Conservation (phyloP, 2,888 invertebrate species). For the Scaptomyza flava region DNA sequence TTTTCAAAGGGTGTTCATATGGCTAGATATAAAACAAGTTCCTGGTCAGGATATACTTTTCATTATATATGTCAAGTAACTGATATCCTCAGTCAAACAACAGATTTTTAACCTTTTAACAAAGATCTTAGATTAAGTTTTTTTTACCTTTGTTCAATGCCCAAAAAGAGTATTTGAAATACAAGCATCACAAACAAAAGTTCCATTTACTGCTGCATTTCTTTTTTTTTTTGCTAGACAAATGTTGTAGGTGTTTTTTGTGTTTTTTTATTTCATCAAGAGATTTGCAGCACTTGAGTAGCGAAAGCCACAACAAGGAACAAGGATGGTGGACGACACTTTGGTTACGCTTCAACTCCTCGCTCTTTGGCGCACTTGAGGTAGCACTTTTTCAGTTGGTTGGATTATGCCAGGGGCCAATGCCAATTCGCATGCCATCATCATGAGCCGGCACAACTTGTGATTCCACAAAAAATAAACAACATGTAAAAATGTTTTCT, state of each 20-base stretch:
- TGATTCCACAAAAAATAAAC: constrained; percentile 43
- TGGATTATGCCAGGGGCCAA: constrained; percentile 72
- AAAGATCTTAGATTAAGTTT: too few species aligned
- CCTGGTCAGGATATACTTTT: too few species aligned
- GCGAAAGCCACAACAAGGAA: constrained; percentile 40
- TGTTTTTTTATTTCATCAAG: constrained; percentile 74
- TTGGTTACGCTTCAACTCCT: constrained; percentile 74
- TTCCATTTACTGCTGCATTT: background rate
- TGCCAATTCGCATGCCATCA: constrained; percentile 63
- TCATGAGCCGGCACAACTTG: constrained; percentile 61
- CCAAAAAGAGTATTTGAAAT: constrained; percentile 25
- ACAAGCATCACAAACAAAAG: background rate
- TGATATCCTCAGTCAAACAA: too few species aligned
- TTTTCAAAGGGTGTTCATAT: background rate
- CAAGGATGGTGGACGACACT: constrained; percentile 57
- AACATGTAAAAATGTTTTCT: constrained; percentile 67
- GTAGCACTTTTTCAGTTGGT: constrained; percentile 58
- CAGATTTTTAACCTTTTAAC: too few species aligned
- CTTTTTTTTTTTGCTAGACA: constrained; percentile 47
- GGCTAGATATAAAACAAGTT: too few species aligned
- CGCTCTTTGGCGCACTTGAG: constrained; percentile 51
- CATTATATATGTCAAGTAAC: too few species aligned
- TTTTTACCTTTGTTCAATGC: constrained; percentile 4
- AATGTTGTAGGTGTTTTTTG: constrained; percentile 53
- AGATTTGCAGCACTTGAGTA: constrained; percentile 75